Base-by-base conservation (phyloP, 2,888 invertebrate genomes). In the Charanyca ferruginea region DNA sequence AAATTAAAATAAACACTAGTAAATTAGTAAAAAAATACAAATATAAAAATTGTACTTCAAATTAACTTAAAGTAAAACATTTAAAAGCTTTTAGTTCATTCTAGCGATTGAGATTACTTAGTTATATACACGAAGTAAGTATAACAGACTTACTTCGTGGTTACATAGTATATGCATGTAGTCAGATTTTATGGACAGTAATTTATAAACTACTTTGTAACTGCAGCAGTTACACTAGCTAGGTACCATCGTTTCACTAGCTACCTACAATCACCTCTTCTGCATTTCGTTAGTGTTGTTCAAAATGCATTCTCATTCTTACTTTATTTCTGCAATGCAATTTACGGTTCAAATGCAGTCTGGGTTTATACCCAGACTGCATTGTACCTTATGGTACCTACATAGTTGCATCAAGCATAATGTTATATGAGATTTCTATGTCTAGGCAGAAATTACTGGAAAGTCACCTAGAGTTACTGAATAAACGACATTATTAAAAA, bases 1-100 rank as follows among this genome's bases (percentile, higher is more conserved):
- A 23, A 42, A 7, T 16, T 11, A 28, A 25, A 38, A 61, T 28
- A 53, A 49, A 54, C 16, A 53, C 13, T 23, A 48, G 44, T 16
- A 47, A 49, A 49, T 11, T 1, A 13, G 13, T 52, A 47, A 69
- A 73, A 77, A 55, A 64, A 52, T 60, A 20, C 9, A 18, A 58
- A 25, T 28, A 32, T 47, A 55, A 49, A 55, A 68, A 65, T 75
- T 76, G 76, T 79, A 78, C 76, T 75, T 63, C 13, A 57, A 53
- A 52, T 48, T 60, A 62, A 47, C 61, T 65, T 67, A 47, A 20
- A 49, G 23, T 63, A 47, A 61, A 54, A 23, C 9, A 8, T 73
- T 28, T n/a, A 38, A 49, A 44, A 65, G 20, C 9, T 6, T n/a
- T 28, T 20, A 45, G 11, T 23, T 63, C 0, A 38, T 38, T 32